Percentiles rank a stretch among this genome's conserved stretches.
These are phyloP conservation scores for Syrrhaptes paradoxus DNA, from an alignment of 2,113 vertebrate genomes.

Conservation along the genomic window DNA sequence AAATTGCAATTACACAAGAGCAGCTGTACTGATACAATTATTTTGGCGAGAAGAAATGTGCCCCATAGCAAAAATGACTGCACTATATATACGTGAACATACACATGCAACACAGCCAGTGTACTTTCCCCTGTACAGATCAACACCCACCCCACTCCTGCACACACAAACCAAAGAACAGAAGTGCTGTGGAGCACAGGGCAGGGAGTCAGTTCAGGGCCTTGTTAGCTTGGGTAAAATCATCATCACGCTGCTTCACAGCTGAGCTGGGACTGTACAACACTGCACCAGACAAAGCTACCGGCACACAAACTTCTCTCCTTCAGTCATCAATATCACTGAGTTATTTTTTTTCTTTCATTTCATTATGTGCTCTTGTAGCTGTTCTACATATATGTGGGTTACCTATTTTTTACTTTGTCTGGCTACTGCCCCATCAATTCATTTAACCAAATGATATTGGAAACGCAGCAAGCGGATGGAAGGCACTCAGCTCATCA, in stretches of 20 bases:
- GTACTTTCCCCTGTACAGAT: background rate
- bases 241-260: background rate
- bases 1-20: background rate
- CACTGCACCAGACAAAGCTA: background rate
- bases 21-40: background rate
- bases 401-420: background rate
- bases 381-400: background rate
- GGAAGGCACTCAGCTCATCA: background rate
- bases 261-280: background rate
- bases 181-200: background rate
- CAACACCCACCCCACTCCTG: background rate
- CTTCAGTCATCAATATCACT: background rate
- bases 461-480: background rate
- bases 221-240: background rate
- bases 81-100: background rate
- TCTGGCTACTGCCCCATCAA: background rate
- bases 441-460: background rate
- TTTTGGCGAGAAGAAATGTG: background rate
- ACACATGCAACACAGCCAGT: background rate
- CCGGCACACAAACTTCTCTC: background rate
- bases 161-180: background rate
- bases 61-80: background rate
- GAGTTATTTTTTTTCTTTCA: background rate
- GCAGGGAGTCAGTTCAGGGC: rapidly evolving
- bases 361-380: background rate